Conservation (phyloP, 2,888 invertebrate species). For the Biston stratarius region DNA sequence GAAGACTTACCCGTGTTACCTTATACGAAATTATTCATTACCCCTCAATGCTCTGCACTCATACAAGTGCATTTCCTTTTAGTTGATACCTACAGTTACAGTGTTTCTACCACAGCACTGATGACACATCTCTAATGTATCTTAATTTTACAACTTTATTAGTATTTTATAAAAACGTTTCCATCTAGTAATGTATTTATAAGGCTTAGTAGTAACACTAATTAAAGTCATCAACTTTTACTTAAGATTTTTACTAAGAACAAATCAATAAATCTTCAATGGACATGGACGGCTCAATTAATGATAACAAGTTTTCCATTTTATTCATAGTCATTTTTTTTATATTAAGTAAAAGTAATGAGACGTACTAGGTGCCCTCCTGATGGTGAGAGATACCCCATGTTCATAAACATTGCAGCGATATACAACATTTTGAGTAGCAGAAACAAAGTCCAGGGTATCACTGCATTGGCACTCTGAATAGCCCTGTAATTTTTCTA, state of each 20-base stretch:
- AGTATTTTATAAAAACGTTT: neutral
- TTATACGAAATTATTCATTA: neutral
- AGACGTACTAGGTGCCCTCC: too few species aligned
- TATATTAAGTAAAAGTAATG: neutral
- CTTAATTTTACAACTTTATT: neutral
- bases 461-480: too few species aligned
- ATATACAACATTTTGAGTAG: too few species aligned
- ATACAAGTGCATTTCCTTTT: conserved; percentile 23
- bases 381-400: too few species aligned
- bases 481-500: too few species aligned
- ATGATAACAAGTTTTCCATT: conserved; percentile 6
- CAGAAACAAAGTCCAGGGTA: too few species aligned
- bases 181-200: neutral
- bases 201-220: conserved; percentile 2
- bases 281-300: conserved; percentile 14
- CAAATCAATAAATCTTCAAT: conserved; percentile 11
- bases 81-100: conserved; percentile 12
- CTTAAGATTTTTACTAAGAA: conserved; percentile 6
- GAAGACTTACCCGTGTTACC: too few species aligned
- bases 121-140: neutral
- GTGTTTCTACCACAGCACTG: neutral
- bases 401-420: too few species aligned
- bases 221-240: conserved; percentile 10
- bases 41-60: conserved; percentile 31
- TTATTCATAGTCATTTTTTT: neutral